phyloP scores from a whole-genome alignment of 1,140 invertebrate genomes.

The Mycetomoellerius zeteki region DNA sequence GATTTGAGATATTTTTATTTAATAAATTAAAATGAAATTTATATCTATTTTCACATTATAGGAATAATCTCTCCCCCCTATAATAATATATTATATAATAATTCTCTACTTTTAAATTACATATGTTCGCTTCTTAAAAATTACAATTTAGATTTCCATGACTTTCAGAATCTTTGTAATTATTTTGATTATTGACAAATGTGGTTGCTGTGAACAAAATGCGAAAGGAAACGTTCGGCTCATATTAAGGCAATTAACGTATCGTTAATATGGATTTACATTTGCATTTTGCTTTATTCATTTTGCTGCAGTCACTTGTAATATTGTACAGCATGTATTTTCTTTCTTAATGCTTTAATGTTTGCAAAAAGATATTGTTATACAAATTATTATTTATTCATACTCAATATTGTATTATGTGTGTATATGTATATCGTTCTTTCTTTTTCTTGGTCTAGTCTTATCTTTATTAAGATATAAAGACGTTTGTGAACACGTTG shows the following conservation, averaged over 20 bases:
- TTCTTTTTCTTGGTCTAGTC: background rate
- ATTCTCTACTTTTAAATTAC: background rate
- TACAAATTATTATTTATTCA: background rate
- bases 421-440: background rate
- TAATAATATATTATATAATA: background rate
- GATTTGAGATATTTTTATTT: background rate
- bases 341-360: background rate
- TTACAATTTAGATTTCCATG: background rate
- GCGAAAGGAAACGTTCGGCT: background rate
- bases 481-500: background rate
- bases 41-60: background rate
- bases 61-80: background rate
- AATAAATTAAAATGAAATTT: background rate
- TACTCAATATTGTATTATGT: background rate
- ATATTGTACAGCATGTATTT: background rate
- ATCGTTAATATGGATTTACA: slow-evolving; percentile 27
- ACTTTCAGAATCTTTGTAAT: background rate
- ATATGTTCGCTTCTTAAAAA: background rate
- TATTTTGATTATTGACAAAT: background rate
- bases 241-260: slow-evolving; percentile 26
- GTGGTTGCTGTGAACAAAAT: background rate
- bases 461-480: slow-evolving; percentile 1
- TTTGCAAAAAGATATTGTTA: background rate
- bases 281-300: slow-evolving; percentile 5
- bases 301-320: background rate